Base-by-base conservation (phyloP, 2,797 vertebrate species). In the Lerista edwardsae region DNA sequence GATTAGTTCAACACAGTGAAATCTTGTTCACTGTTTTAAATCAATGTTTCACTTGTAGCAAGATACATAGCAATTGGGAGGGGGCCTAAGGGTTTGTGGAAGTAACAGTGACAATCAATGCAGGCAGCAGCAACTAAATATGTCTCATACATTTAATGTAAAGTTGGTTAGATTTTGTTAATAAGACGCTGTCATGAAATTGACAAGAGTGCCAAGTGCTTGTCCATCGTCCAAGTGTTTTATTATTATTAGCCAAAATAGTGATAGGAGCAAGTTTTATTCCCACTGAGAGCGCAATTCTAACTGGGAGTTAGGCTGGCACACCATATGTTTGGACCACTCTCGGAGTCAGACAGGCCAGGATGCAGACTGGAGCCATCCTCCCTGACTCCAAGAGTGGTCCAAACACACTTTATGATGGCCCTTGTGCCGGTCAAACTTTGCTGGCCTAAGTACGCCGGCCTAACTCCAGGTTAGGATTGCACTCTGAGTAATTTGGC, bases 11-110 rank as follows among this genome's bases (percentile, higher is more conserved):
- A 68, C 64, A 57, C 29, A 36, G 27, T 67, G 21, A 62, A 36
- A 47, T 15, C 25, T 55, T 27, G 74, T 86, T 76, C 47, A 87
- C 79, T 39, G 74, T 77, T 4, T 79, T n/a, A 87, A 88, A 83
- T 1, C 8, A 83, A 67, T 0, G 83, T 81, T 83, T 87, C 3
- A 23, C 11, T 57, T 62, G 84, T 36, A 36, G 41, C 57, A n/a
- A 74, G 23, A 34, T 65, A 36, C 19, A 44, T 82, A 25, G 36
- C 29, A 31, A 55, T 29, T 23, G 25, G 21, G 71, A 64, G 17
- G 44, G 64, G 15, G 31, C 17, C 14, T 64, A 62, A 82, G 21
- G 23, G 6, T 61, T 61, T 4, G 9, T 31, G 11, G 19, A 47
- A 9, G 47, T 31, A 47, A 36, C 59, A 61, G 65, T 34, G n/a